Base-by-base conservation (phyloP, 1,140 invertebrate genomes). In the Spodoptera litura region DNA sequence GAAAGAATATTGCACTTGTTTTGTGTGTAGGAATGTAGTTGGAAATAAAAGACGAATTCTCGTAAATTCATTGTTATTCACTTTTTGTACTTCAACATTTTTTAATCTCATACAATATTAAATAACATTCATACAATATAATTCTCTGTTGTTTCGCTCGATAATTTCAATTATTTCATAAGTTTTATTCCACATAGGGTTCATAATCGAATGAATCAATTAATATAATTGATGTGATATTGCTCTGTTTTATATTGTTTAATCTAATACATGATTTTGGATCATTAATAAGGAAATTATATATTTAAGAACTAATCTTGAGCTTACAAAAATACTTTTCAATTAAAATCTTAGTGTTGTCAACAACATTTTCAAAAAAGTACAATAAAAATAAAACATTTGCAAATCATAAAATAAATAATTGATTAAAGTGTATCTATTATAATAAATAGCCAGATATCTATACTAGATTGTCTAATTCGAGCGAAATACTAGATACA, bases 31-130 rank as follows among this genome's bases (percentile, higher is more conserved):
- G 31, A 25, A 35, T 66, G 52, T 72, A 3, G 8, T 66, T 31
- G 62, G 70, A 11, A 91, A 90, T 91, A 87, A 93, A 93, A 93
- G 81, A 85, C 89, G 53, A 84, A 89, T 93, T 89, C 83, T 89
- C 83, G 82, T 91, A 91, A 91, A 88, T 89, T 91, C 82, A 80
- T 74, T 88, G 85, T 93, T 87, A 87, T 92, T 90, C 84, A 91
- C 86, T 88, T 86, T 91, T 94, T 94, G 92, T 94, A 94, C 92
- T 93, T 91, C 86, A 90, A 92, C 88, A 89, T 90, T 86, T 83
- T 82, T 80, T 91, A 91, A 91, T 94, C 92, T 93, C 92, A 89
- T 86, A 91, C 87, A 88, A 87, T 89, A 87, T 88, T 89, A 92
- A 89, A 91, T 90, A 92, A 87, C 88, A 90, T 86, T 84, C 87